Conservation (phyloP, 2,888 invertebrate species). For the Exephanes ischioxanthus region DNA sequence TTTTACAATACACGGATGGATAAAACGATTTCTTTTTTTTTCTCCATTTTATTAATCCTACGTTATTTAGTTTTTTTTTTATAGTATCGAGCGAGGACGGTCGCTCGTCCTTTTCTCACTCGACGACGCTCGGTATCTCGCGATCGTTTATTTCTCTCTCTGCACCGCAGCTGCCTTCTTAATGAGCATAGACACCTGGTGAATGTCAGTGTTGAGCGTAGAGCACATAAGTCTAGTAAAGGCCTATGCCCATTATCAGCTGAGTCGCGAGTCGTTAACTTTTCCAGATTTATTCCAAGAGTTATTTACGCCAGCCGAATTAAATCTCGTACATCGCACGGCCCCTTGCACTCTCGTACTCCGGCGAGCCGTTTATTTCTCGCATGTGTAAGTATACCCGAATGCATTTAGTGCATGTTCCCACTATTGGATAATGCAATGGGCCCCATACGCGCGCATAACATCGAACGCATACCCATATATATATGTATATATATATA, state of each 20-base stretch:
- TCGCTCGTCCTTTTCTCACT: not conserved
- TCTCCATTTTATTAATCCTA: not conserved
- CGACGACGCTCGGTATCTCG: not conserved
- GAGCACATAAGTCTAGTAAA: slow-evolving; percentile 14
- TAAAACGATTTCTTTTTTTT: not conserved
- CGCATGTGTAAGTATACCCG: slow-evolving; percentile 20
- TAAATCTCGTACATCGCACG: slow-evolving; percentile 8
- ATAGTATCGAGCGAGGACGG: not conserved
- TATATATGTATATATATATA: slow-evolving; percentile 36
- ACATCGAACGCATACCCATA: slow-evolving; percentile 33
- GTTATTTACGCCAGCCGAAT: slow-evolving; percentile 21
- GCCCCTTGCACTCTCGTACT: slow-evolving; percentile 2
- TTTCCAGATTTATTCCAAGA: slow-evolving; percentile 1
- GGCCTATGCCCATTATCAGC: slow-evolving; percentile 9
- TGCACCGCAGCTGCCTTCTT: slow-evolving; percentile 32
- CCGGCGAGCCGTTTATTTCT: slow-evolving; percentile 27
- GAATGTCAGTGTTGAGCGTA: slow-evolving; percentile 47
- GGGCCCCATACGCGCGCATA: slow-evolving; percentile 47
- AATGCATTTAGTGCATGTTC: slow-evolving; percentile 38
- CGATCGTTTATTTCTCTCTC: not conserved
- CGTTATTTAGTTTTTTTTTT: not conserved
- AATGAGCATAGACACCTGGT: slow-evolving; percentile 64
- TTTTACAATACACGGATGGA: not conserved
- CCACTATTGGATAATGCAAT: slow-evolving; percentile 61
- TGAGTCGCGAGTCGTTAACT: slow-evolving; percentile 8